A percentile compares a stretch with the other conserved stretches of the same genome.
These are phyloP conservation scores for Thecocarcelia acutangulata DNA, from an alignment of 2,888 invertebrate genomes.

Conservation along the genomic window DNA sequence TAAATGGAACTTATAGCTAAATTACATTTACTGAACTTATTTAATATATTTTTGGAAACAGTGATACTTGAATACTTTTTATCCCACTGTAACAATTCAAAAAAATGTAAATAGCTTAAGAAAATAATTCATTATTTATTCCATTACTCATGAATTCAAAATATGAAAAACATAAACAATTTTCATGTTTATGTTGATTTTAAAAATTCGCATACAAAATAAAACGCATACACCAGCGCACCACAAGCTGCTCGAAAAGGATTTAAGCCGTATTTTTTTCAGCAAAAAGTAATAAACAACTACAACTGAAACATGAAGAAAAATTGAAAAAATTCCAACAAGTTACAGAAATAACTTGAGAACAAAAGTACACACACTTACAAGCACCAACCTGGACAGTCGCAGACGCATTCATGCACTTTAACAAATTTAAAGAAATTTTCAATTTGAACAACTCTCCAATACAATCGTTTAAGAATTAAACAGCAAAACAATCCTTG, in stretches of 20 bases:
- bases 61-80: too few species aligned
- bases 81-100: neutral
- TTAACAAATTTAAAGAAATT: constrained; percentile 40
- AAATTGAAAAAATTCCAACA: constrained; percentile 72
- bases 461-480: constrained; percentile 34
- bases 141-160: constrained; percentile 66
- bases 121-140: constrained; percentile 49
- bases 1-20: too few species aligned
- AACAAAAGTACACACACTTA: constrained; percentile 50
- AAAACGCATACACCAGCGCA: constrained; percentile 36
- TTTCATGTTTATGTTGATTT: constrained; percentile 56
- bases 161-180: constrained; percentile 68
- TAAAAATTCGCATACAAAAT: constrained; percentile 41
- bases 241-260: constrained; percentile 44
- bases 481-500: constrained; percentile 58
- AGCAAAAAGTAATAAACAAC: constrained; percentile 56
- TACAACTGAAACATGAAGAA: constrained; percentile 64
- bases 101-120: neutral
- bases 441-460: constrained; percentile 34
- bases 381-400: neutral
- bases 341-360: constrained; percentile 72
- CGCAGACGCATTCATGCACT: constrained; percentile 3
- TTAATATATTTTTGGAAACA: too few species aligned
- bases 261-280: constrained; percentile 17
- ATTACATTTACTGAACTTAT: too few species aligned